Evolutionary conservation across 2,888 invertebrate species (phyloP).

Genomic region (Aphelenchoides bicaudatus): DNA sequence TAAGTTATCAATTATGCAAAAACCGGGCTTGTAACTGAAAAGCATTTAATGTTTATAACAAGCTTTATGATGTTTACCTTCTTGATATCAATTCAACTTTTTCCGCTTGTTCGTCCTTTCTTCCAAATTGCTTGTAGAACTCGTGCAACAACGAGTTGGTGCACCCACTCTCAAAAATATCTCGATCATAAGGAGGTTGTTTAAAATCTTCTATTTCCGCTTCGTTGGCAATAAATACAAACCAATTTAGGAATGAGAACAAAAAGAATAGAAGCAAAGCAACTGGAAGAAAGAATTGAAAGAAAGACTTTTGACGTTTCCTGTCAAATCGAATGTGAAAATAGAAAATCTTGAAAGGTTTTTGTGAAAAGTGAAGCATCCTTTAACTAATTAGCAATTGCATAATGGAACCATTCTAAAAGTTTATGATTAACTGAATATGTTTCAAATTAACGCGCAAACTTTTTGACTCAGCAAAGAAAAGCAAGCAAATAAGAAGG

Average conservation of each 20-base stretch:
- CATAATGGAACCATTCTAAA: neutral
- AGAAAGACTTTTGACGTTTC: no score
- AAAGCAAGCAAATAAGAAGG: no score
- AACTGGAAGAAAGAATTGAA: no score
- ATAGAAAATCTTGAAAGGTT: no score
- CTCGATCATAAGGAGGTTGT: neutral
- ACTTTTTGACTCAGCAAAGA: neutral
- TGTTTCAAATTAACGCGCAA: neutral
- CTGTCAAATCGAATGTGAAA: no score
- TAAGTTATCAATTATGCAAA: constrained; percentile 7
- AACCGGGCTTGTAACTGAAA: neutral
- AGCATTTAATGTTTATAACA: neutral
- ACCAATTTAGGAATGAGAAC: no score
- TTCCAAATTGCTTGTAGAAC: neutral
- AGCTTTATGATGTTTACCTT: neutral
- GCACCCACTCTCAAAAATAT: no score
- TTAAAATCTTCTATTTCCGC: neutral
- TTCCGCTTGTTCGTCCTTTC: neutral
- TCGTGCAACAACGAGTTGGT: no score
- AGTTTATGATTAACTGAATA: neutral
- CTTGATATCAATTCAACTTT: neutral
- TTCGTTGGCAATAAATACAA: neutral
- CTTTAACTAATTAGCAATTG: no score
- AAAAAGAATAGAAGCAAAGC: no score
- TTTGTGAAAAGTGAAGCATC: no score